These are phyloP conservation scores for Crotalus helleri DNA, from an alignment of 2,113 vertebrate genomes.

Conservation along the genomic window DNA sequence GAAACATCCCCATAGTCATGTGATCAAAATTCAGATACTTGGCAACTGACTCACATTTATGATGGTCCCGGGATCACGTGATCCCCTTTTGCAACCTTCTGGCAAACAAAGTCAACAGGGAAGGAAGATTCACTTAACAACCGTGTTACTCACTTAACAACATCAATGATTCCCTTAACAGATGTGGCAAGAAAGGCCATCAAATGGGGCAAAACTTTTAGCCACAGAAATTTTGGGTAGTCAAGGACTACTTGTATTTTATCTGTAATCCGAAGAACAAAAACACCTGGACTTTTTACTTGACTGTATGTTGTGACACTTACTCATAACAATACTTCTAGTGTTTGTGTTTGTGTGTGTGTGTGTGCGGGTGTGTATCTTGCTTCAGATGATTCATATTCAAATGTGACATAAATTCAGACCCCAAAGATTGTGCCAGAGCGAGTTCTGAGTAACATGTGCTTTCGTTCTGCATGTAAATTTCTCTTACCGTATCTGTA, in stretches of 20 bases:
- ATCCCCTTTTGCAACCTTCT: neutral
- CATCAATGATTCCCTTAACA: neutral
- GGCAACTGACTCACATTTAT: neutral
- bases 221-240: neutral
- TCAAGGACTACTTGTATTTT: neutral
- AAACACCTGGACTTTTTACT: neutral
- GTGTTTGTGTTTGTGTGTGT: too few species aligned
- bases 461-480: neutral
- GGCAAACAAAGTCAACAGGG: neutral
- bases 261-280: neutral
- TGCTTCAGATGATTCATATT: neutral
- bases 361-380: neutral
- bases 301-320: neutral
- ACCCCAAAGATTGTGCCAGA: neutral
- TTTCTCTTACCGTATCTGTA: neutral
- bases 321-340: neutral
- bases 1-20: neutral
- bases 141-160: neutral
- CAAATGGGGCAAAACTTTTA: neutral
- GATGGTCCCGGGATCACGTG: fast-evolving
- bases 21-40: neutral
- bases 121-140: neutral
- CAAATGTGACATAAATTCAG: neutral
- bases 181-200: neutral
- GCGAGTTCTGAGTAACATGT: neutral